A percentile compares a stretch with the other conserved stretches of the same genome.
Evolutionary conservation across 2,888 invertebrate species (phyloP).

Genomic region (Drosophila mayaguana): DNA sequence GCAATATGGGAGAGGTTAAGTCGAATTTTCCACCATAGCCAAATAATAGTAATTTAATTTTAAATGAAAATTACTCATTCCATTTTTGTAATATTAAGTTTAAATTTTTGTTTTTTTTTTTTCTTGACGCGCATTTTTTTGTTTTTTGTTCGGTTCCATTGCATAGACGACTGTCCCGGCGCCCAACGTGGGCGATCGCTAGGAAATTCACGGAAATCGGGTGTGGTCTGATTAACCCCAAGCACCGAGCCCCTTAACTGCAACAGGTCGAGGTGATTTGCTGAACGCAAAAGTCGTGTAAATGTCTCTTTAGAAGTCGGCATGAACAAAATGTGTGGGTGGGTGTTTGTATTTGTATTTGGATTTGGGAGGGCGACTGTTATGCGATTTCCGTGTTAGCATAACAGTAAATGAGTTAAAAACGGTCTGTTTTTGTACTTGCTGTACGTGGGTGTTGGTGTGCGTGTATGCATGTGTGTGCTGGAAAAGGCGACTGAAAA

Average conservation of each 20-base stretch:
- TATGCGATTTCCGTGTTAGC: conserved; percentile 73
- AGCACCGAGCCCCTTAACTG: conserved; percentile 82
- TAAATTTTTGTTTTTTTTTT: conserved; percentile 33
- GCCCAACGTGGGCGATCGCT: conserved; percentile 39
- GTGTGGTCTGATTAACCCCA: conserved; percentile 70
- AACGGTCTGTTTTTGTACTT: conserved; percentile 59
- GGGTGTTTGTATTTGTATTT: conserved; percentile 5
- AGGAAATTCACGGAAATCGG: conserved; percentile 70
- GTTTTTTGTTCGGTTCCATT: conserved; percentile 58
- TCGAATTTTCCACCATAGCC: conserved; percentile 46
- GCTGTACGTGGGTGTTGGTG: neutral
- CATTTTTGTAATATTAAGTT: neutral
- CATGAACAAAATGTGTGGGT: conserved; percentile 35
- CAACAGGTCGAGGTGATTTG: conserved; percentile 73
- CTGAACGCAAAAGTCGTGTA: conserved; percentile 56
- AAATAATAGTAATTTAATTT: conserved; percentile 53
- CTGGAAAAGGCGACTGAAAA: conserved; percentile 13
- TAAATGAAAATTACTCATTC: conserved; percentile 32
- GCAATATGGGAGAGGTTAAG: conserved; percentile 56
- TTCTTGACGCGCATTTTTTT: conserved; percentile 65
- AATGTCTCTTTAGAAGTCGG: conserved; percentile 17
- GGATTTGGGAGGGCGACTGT: conserved; percentile 50
- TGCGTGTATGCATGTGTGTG: conserved; percentile 2
- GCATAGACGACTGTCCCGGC: conserved; percentile 49
- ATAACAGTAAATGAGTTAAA: conserved; percentile 57